Conservation (phyloP, 2,797 vertebrate genomes). For the Antrozous pallidus region DNA sequence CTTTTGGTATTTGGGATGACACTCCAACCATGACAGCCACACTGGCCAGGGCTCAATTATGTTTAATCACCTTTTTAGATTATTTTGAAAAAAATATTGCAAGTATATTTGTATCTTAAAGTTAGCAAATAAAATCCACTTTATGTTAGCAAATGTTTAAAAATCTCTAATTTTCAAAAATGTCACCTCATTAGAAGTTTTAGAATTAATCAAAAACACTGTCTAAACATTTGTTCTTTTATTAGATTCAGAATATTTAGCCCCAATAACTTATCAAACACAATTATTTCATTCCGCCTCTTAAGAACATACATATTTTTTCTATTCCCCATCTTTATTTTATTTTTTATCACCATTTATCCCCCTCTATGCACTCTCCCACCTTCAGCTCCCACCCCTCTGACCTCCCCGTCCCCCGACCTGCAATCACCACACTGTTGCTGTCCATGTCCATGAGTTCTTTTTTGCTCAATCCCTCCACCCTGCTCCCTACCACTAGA, state of each 20-base stretch:
- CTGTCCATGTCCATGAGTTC: too few species aligned
- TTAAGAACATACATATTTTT: background rate
- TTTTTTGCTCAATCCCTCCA: background rate
- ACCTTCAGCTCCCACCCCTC: too few species aligned
- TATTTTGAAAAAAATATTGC: background rate
- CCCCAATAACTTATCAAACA: background rate
- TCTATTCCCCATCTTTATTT: background rate
- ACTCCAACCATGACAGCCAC: background rate
- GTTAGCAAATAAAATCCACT: background rate
- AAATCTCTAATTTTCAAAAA: background rate
- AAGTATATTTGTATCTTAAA: background rate
- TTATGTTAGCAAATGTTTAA: background rate
- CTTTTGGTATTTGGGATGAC: background rate
- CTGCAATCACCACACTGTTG: background rate
- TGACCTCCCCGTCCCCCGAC: too few species aligned
- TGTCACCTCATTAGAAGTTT: background rate
- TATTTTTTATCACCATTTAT: background rate
- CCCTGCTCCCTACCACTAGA: background rate
- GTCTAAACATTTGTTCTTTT: background rate
- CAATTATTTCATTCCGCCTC: background rate
- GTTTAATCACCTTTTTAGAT: background rate
- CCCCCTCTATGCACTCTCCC: background rate
- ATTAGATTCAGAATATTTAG: constrained; percentile 33
- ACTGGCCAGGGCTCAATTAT: background rate
- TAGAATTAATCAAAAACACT: background rate